Conservation (phyloP, 2,113 vertebrate genomes). For the Nothobranchius kuhntae region DNA sequence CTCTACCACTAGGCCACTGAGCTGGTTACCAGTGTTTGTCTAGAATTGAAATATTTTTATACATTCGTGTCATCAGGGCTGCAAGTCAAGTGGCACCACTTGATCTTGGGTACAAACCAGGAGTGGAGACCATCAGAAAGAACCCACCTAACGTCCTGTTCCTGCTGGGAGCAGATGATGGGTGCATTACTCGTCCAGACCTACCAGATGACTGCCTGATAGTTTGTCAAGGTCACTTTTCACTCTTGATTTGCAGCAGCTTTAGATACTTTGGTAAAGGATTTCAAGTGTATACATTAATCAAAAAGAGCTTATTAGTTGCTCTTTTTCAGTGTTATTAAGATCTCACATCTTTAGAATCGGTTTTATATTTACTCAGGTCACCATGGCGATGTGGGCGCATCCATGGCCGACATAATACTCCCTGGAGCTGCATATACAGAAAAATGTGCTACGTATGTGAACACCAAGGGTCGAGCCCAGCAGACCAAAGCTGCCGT, state of each 20-base stretch:
- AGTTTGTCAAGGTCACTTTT: conserved; percentile 88
- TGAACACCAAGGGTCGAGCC: conserved; percentile 92
- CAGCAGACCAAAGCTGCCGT: conserved; percentile 91
- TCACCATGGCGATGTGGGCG: conserved; percentile 93
- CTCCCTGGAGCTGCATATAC: conserved; percentile 93
- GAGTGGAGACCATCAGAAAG: conserved; percentile 85
- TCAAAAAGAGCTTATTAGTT: too few species aligned
- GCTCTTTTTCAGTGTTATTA: too few species aligned
- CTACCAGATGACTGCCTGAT: conserved; percentile 86
- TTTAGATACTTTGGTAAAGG: not conserved
- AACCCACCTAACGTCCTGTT: conserved; percentile 86
- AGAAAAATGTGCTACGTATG: conserved; percentile 90
- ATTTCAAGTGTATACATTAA: not conserved
- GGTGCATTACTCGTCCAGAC: conserved; percentile 85
- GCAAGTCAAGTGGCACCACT: conserved; percentile 91
- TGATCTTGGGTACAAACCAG: conserved; percentile 90
- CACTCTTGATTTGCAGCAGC: conserved; percentile 21
- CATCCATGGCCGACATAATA: conserved; percentile 91
- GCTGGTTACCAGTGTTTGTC: too few species aligned
- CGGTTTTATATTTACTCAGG: conserved; percentile 70
- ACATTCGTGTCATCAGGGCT: conserved; percentile 71
- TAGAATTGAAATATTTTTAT: not conserved
- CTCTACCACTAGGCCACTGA: too few species aligned
- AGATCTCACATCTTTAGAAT: too few species aligned
- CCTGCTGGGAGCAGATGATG: conserved; percentile 87